These are phyloP conservation scores for Pangasius larnaudii DNA, from an alignment of 2,797 vertebrate species.

Conservation along the genomic window DNA sequence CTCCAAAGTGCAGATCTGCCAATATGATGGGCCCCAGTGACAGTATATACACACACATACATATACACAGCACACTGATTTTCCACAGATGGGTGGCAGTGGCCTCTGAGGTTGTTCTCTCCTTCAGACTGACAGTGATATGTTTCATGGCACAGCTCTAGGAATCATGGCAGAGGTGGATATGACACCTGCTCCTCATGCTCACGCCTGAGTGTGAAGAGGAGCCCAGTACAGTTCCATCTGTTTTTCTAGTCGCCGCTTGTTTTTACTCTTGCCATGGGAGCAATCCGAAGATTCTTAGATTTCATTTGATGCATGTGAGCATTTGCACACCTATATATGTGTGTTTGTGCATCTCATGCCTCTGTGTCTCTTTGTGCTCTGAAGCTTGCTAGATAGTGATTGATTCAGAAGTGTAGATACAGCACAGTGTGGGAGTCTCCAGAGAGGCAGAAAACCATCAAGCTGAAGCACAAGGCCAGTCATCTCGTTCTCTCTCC, in stretches of 20 bases:
- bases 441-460: constrained; percentile 72
- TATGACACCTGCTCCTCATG: constrained; percentile 38
- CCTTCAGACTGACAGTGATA: constrained; percentile 49
- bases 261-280: constrained; percentile 34
- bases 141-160: constrained; percentile 43
- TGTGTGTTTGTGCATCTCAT: constrained; percentile 5
- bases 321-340: constrained; percentile 36
- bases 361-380: constrained; percentile 56
- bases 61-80: constrained; percentile 44
- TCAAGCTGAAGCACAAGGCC: constrained; percentile 62
- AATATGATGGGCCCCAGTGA: constrained; percentile 55
- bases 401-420: constrained; percentile 75
- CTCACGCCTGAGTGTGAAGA: constrained; percentile 35
- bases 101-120: constrained; percentile 51
- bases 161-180: constrained; percentile 38
- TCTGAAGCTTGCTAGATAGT: constrained; percentile 62
- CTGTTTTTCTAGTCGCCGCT: constrained; percentile 25
- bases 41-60: constrained; percentile 46
- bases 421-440: constrained; percentile 70
- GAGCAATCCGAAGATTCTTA: constrained; percentile 25
- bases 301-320: constrained; percentile 42
- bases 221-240: neutral
- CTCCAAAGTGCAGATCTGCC: constrained; percentile 59
- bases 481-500: constrained; percentile 37
- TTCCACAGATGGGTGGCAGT: constrained; percentile 56